These are phyloP conservation scores for Pollenia angustigena DNA, from an alignment of 2,888 invertebrate genomes.

Conservation along the genomic window DNA sequence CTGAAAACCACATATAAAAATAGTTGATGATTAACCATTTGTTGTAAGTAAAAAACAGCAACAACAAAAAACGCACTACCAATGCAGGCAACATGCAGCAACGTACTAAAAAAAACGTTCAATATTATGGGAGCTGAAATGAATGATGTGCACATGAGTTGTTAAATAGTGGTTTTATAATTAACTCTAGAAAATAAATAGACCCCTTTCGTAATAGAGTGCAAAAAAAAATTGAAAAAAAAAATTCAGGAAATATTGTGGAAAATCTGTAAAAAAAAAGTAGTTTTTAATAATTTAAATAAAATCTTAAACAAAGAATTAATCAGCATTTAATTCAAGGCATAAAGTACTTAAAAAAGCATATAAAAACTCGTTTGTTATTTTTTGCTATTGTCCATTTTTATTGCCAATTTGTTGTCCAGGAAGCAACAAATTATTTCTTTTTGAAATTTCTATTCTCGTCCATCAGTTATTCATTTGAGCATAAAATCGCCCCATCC, in stretches of 20 bases:
- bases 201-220: conserved; percentile 46
- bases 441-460: conserved; percentile 18
- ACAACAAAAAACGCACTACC: not conserved
- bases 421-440: not conserved
- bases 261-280: not conserved
- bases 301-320: not conserved
- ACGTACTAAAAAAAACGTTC: not conserved
- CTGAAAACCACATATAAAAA: conserved; percentile 67
- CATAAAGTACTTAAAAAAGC: not conserved
- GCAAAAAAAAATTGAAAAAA: not conserved
- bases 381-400: not conserved
- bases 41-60: conserved; percentile 51
- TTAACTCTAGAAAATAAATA: conserved; percentile 68
- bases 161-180: conserved; percentile 73
- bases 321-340: too few relatives aligned
- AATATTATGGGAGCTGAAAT: conserved; percentile 42
- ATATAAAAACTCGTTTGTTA: not conserved
- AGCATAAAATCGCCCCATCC: conserved; percentile 56
- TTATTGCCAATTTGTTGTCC: not conserved
- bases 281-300: not conserved
- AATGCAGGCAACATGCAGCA: not conserved
- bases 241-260: not conserved
- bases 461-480: conserved; percentile 51
- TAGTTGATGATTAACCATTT: conserved; percentile 70
- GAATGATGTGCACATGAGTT: conserved; percentile 61